A percentile compares a stretch with the other conserved stretches of the same genome.
These are phyloP conservation scores for Trissoscelio sp. DNA, from an alignment of 2,888 invertebrate species.

Conservation along the genomic window DNA sequence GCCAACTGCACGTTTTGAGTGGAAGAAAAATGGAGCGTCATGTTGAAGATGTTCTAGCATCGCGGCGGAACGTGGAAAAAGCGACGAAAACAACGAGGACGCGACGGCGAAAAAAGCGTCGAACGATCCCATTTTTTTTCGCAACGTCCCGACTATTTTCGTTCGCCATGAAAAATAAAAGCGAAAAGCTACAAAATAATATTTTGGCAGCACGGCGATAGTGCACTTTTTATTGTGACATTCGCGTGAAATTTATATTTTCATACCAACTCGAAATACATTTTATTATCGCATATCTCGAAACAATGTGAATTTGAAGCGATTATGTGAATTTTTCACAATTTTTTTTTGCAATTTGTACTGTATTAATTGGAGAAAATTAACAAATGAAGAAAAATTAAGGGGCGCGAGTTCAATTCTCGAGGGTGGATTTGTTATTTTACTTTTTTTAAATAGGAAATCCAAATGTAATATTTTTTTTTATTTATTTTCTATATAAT, in stretches of 20 bases:
- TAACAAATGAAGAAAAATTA: no score
- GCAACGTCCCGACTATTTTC: conserved; percentile 39
- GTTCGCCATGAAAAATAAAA: conserved; percentile 33
- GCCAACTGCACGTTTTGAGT: conserved; percentile 38
- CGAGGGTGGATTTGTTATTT: background rate
- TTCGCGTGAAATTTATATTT: conserved; percentile 40
- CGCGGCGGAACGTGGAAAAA: background rate
- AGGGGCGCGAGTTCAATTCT: background rate
- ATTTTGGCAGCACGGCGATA: conserved; percentile 31
- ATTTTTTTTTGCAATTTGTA: no score
- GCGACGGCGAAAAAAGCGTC: conserved; percentile 7
- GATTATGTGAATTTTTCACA: no score
- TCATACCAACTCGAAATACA: conserved; percentile 39
- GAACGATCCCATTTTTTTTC: conserved; percentile 34
- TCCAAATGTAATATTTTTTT: no score
- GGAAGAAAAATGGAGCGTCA: conserved; percentile 48
- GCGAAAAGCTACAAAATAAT: conserved; percentile 39
- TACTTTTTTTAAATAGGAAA: no score
- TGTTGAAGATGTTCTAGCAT: conserved; percentile 41
- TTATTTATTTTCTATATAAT: no score
- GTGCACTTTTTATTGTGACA: conserved; percentile 53
- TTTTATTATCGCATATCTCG: conserved; percentile 7
- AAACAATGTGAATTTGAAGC: conserved; percentile 3
- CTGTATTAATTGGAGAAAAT: no score
- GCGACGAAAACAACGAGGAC: background rate